Evolutionary conservation across 2,797 vertebrate genomes (phyloP), one percentile per base, ranked within the genome.

Genomic region (Syngnathus acus): DNA sequence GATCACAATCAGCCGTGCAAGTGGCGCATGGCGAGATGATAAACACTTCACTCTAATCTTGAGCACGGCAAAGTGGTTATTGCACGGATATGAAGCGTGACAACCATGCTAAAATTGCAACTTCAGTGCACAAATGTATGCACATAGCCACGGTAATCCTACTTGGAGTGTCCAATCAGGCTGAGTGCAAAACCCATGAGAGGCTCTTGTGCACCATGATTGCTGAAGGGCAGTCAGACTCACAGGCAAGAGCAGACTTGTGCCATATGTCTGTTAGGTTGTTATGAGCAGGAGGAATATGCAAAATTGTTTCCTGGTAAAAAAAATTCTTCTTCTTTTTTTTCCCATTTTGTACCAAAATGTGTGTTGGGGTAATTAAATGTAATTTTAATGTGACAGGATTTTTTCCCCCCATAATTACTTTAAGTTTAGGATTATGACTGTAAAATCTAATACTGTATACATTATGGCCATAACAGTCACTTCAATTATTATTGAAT

Each of bases 161-260:
- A n/a, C 37, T 42, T 83, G 62, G 74, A 83, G 74, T 72, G 62
- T 11, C 3, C 73, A 86, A 86, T 87, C 80, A 84, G 69, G 16
- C 66, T 45, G 65, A 81, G 73, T 64, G 68, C 32, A 77, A 47
- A 66, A 48, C 37, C 72, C 69, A 65, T 66, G 17, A 60, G 40
- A 59, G 45, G 63, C 64, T 55, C n/a, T 51, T 57, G 23, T 66
- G 67, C 62, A 58, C 48, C 64, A 57, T 64, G 63, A 68, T 71
- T 68, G 37, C 23, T 6, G 45, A 69, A 75, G 83, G 81, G 74
- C 76, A 77, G 23, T 69, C 68, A 71, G 3, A 71, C 72, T 69
- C 48, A 63, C 48, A 76, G 76, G 69, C 72, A 66, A 67, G 16
- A 78, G 72, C 74, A 78, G 76, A 54, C 53, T 26, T 13, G 6